A percentile compares a stretch with the other conserved stretches of the same genome.
phyloP scores from a whole-genome alignment of 2,113 vertebrate genomes.

The Channa argus region DNA sequence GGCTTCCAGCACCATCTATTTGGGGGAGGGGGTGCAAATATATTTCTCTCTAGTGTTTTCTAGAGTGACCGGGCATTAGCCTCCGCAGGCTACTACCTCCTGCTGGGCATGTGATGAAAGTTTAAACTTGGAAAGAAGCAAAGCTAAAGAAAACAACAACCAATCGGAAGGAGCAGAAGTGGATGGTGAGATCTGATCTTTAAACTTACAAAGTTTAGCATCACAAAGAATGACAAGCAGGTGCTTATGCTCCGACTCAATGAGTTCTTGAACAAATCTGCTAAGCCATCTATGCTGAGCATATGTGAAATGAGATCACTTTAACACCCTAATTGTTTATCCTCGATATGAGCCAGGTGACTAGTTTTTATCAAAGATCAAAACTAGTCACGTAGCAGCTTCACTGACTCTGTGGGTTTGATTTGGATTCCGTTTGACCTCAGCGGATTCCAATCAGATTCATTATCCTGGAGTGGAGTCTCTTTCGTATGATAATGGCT shows the following conservation, averaged over 20 bases:
- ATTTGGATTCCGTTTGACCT: not conserved
- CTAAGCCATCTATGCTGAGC: not conserved
- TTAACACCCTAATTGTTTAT: not conserved
- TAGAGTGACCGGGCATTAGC: too few relatives aligned
- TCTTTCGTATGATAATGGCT: constrained; percentile 30
- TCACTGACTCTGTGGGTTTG: constrained; percentile 6
- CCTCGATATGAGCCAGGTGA: not conserved
- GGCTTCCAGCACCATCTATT: too few relatives aligned
- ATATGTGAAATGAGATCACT: constrained; percentile 3
- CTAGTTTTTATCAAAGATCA: too few relatives aligned
- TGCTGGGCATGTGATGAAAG: too few relatives aligned
- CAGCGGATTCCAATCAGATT: constrained; percentile 10
- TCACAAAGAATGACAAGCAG: not conserved
- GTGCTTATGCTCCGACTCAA: not conserved
- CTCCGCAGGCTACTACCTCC: too few relatives aligned
- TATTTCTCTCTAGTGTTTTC: too few relatives aligned
- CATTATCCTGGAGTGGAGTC: constrained; percentile 9
- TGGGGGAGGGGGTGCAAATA: too few relatives aligned
- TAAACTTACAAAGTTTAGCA: not conserved
- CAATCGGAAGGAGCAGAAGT: too few relatives aligned
- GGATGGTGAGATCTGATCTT: too few relatives aligned
- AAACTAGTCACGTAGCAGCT: not conserved
- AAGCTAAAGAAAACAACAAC: too few relatives aligned
- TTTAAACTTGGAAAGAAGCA: too few relatives aligned
- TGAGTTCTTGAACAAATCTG: not conserved